Base-by-base conservation (phyloP, 2,797 vertebrate species). In the Dendrocincla fuliginosa region DNA sequence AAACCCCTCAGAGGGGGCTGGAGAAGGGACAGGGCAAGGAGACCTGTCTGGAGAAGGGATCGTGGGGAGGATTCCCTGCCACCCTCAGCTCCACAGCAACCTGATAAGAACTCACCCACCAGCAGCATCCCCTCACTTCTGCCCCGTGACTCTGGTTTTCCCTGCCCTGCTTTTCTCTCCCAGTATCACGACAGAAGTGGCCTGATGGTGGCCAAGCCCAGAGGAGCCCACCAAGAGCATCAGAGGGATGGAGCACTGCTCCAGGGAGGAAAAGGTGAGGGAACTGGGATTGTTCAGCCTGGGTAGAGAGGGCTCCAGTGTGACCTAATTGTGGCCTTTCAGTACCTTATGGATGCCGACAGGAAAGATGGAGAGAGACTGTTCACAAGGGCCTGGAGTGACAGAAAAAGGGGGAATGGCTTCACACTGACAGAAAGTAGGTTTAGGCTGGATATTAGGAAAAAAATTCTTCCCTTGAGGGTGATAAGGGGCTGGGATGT, bases 381-480 rank as follows among this genome's bases (percentile, higher is more conserved):
- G 1, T 50, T 15, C 4, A 50, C 18, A 44, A 44, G 23, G 27
- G 59, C 12, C 64, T 71, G 42, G 57, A 42, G 23, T 64, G 35
- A 5, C 75, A 37, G 27, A 22, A 37, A 35, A 64, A 41, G 6
- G 9, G 24, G 23, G 41, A 64, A 64, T 16, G 27, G 67, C 67
- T 57, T 57, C 42, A 25, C 14, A 44, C 5, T 64, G 57, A 1
- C 18, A 57, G 17, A 42, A 13, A 41, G 22, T 24, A 50, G 22
- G 2, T 9, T 5, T 11, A 3, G 16, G n/a, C 4, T 16, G 42
- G 28, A 57, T n/a, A 13, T 1, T 30, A 39, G 44, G 42, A n/a
- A 57, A n/a, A 5, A 1, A 57, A 37, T 37, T 23, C 1, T 24
- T 65, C 37, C 32, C 44, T 56, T 11, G 57, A 56, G 42, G 27